Evolutionary conservation across 2,113 vertebrate genomes (phyloP).

Genomic region (Bufo bufo): DNA sequence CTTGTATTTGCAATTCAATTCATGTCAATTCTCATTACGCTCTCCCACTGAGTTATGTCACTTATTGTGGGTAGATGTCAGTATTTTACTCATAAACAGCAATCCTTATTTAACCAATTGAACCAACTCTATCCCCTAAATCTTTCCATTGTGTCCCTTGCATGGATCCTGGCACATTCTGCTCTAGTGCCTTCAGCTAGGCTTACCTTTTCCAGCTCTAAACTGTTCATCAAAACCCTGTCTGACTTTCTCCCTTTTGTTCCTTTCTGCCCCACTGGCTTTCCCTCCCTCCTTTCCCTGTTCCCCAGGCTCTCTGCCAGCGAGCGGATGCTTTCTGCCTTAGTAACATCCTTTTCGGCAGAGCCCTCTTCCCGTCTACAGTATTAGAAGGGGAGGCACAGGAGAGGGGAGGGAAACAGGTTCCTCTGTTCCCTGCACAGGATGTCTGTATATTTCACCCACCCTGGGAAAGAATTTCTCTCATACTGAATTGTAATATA

Average conservation of each 20-base stretch:
- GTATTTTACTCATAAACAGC: no score
- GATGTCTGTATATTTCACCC: conserved; percentile 48
- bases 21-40: not conserved
- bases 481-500: not conserved
- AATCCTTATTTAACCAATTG: not conserved
- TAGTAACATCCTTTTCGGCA: conserved; percentile 71
- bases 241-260: conserved; percentile 1
- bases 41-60: not conserved
- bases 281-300: conserved; percentile 50
- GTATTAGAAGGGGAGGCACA: conserved; percentile 56
- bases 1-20: not conserved
- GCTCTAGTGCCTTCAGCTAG: not conserved
- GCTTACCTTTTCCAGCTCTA: not conserved
- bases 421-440: conserved; percentile 48
- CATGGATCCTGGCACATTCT: not conserved
- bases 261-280: not conserved
- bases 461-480: conserved; percentile 16
- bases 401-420: conserved; percentile 52
- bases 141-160: not conserved
- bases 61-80: not conserved
- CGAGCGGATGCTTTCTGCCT: conserved; percentile 64
- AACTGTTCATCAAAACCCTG: not conserved
- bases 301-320: conserved; percentile 62
- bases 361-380: conserved; percentile 61
- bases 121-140: not conserved